Percentiles rank a stretch among this genome's conserved stretches.
These are phyloP conservation scores for Scaptodrosophila lebanonensis DNA, from an alignment of 1,140 invertebrate species.

Conservation along the genomic window DNA sequence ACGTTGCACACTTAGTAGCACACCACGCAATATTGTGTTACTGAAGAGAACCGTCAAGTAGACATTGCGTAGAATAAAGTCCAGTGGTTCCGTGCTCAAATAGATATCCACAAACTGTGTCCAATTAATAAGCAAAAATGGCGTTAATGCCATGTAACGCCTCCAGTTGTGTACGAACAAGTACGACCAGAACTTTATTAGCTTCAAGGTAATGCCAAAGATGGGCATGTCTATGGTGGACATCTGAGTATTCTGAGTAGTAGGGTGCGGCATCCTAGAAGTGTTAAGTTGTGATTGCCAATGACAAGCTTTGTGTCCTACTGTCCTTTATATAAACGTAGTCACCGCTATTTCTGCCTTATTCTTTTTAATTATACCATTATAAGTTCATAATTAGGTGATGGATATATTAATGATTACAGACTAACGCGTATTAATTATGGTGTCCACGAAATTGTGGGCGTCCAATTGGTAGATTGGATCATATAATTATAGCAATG, in stretches of 20 bases:
- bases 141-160: slow-evolving; percentile 54
- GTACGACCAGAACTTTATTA: slow-evolving; percentile 72
- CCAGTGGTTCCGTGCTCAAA: slow-evolving; percentile 53
- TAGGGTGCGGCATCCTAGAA: too few relatives aligned
- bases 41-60: slow-evolving; percentile 60
- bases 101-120: slow-evolving; percentile 68
- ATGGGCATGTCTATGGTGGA: slow-evolving; percentile 49
- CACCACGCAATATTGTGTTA: slow-evolving; percentile 53
- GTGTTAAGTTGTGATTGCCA: slow-evolving; percentile 16
- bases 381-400: slow-evolving; percentile 43
- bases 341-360: slow-evolving; percentile 1
- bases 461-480: too few relatives aligned
- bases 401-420: slow-evolving; percentile 8
- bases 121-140: slow-evolving; percentile 48
- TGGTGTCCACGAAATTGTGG: too few relatives aligned
- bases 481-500: too few relatives aligned
- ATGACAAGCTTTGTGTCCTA: background rate
- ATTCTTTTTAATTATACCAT: slow-evolving; percentile 16
- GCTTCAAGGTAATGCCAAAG: slow-evolving; percentile 45
- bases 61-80: slow-evolving; percentile 63
- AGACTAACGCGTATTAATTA: slow-evolving; percentile 42
- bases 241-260: slow-evolving; percentile 24
- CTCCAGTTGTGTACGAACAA: slow-evolving; percentile 65
- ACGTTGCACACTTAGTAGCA: slow-evolving; percentile 45
- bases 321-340: too few relatives aligned